Percentiles rank a stretch among this genome's conserved stretches.
Evolutionary conservation across 1,140 invertebrate genomes (phyloP).

Genomic region (Drosophila willistoni): DNA sequence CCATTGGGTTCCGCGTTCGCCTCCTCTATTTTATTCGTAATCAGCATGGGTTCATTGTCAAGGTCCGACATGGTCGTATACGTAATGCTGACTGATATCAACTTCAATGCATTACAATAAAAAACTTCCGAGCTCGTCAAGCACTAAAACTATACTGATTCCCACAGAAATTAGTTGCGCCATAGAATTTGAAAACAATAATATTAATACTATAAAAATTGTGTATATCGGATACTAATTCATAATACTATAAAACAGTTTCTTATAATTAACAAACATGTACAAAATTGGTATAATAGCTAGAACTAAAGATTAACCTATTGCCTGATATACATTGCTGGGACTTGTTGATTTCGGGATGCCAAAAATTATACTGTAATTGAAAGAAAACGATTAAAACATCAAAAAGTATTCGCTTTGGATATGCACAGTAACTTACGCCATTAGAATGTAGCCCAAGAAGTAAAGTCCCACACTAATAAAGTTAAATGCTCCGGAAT

Average conservation of each 20-base stretch:
- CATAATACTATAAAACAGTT: neutral
- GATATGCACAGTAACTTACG: slow-evolving; percentile 83
- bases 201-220: neutral
- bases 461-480: slow-evolving; percentile 81
- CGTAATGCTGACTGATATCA: neutral
- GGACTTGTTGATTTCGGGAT: slow-evolving; percentile 51
- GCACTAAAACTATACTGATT: neutral
- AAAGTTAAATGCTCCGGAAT: slow-evolving; percentile 85
- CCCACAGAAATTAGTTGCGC: neutral
- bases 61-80: neutral
- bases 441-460: slow-evolving; percentile 82
- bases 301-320: slow-evolving; percentile 40
- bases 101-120: neutral
- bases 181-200: neutral
- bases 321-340: slow-evolving; percentile 41
- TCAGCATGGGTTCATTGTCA: neutral
- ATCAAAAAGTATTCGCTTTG: neutral
- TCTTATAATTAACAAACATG: neutral
- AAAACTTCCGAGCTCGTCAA: neutral
- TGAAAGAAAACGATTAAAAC: neutral
- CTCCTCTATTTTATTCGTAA: neutral
- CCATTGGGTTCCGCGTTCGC: neutral
- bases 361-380: slow-evolving; percentile 55
- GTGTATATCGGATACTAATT: neutral
- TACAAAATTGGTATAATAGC: neutral